These are phyloP conservation scores for Balearica regulorum DNA, from an alignment of 2,797 vertebrate genomes.

Conservation along the genomic window DNA sequence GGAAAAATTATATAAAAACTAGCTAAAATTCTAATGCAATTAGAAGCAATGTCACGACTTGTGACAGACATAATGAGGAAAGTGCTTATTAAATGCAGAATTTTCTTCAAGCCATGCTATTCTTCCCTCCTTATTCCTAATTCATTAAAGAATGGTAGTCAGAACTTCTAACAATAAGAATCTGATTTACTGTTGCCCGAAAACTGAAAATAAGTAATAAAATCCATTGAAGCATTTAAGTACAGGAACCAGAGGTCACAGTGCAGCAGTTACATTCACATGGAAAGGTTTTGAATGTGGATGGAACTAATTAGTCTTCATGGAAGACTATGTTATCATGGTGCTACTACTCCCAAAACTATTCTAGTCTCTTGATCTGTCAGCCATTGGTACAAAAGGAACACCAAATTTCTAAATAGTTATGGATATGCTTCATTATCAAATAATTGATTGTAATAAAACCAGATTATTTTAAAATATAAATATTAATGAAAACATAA, in stretches of 20 bases:
- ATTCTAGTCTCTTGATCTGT: not conserved
- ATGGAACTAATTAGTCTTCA: not conserved
- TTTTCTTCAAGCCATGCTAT: not conserved
- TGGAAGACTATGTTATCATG: not conserved
- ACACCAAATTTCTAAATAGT: not conserved
- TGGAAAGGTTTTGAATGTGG: not conserved
- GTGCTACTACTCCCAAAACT: not conserved
- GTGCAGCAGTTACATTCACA: not conserved
- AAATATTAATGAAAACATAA: not conserved
- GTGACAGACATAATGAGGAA: not conserved
- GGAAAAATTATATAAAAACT: not conserved
- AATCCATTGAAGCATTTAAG: conserved; percentile 1
- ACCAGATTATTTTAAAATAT: not conserved
- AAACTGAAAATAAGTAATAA: conserved; percentile 26
- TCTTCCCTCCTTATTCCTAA: not conserved
- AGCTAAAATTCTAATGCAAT: not conserved
- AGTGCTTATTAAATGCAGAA: not conserved
- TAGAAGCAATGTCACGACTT: not conserved
- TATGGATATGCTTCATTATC: not conserved
- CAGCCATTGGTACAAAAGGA: not conserved
- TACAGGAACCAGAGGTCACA: not conserved
- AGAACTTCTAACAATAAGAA: not conserved
- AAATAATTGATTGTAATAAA: not conserved
- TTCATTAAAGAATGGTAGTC: not conserved
- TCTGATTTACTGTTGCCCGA: conserved; percentile 5